A percentile compares a stretch with the other conserved stretches of the same genome.
Conservation (phyloP, 2,888 invertebrate genomes). For the Dinocampus coccinellae region DNA sequence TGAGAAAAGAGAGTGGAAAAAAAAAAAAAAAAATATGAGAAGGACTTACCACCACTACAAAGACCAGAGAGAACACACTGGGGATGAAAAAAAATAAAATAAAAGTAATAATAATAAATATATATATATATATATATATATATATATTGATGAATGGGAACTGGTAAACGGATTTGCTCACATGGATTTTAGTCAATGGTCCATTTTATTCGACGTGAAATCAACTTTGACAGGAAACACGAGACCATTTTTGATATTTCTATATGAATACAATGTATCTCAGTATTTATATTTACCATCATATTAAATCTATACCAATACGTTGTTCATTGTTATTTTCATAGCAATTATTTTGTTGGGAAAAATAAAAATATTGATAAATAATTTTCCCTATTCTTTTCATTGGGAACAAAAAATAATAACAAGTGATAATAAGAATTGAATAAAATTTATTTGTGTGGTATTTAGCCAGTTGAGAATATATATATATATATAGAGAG, state of each 20-base stretch:
- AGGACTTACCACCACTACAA: background rate
- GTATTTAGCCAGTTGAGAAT: background rate
- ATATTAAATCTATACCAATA: background rate
- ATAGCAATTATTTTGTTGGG: background rate
- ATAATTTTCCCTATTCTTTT: background rate
- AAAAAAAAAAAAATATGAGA: slow-evolving; percentile 9
- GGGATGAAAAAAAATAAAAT: background rate
- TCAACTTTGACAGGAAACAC: slow-evolving; percentile 53
- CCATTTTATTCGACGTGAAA: slow-evolving; percentile 60
- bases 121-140: too few species aligned
- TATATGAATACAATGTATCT: background rate
- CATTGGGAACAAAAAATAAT: background rate
- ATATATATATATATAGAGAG: background rate
- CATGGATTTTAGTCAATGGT: slow-evolving; percentile 37
- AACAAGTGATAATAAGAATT: background rate
- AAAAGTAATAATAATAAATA: too few species aligned
- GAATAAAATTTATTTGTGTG: background rate
- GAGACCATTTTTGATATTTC: slow-evolving; percentile 6
- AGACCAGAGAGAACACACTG: background rate
- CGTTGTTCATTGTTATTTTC: background rate
- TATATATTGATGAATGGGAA: background rate
- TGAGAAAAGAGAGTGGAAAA: slow-evolving; percentile 30
- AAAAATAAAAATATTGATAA: background rate
- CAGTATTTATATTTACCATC: background rate
- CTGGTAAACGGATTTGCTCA: slow-evolving; percentile 27